Evolutionary conservation across 1,140 invertebrate genomes (phyloP).

Genomic region (Maconellicoccus hirsutus): DNA sequence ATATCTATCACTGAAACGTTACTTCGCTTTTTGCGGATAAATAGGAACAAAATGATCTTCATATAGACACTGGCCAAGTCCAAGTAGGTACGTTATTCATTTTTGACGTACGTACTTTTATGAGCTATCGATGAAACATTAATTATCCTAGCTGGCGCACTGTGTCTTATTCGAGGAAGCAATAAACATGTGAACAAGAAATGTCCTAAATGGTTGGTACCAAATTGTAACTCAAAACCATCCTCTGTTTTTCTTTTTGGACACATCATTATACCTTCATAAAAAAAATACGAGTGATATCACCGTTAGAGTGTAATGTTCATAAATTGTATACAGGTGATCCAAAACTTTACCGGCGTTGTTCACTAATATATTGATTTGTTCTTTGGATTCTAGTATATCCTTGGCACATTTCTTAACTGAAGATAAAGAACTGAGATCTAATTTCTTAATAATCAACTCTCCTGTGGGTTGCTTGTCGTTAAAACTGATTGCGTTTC

Average conservation of each 20-base stretch:
- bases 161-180: constrained; percentile 46
- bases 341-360: constrained; percentile 60
- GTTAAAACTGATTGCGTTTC: constrained; percentile 26
- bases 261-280: constrained; percentile 50
- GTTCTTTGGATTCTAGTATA: constrained; percentile 44
- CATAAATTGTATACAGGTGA: too few species aligned
- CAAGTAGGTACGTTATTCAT: too few species aligned
- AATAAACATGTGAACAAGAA: constrained; percentile 72
- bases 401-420: constrained; percentile 54
- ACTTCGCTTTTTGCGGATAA: too few species aligned
- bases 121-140: constrained; percentile 56
- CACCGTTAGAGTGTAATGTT: too few species aligned
- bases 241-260: constrained; percentile 40
- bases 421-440: constrained; percentile 58
- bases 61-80: too few species aligned
- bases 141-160: constrained; percentile 50
- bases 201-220: constrained; percentile 69
- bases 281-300: too few species aligned
- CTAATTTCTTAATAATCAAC: constrained; percentile 46
- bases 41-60: too few species aligned
- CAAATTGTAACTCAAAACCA: constrained; percentile 67
- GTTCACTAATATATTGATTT: constrained; percentile 62
- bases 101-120: constrained; percentile 35
- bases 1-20: too few species aligned
- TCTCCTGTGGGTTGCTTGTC: constrained; percentile 41